Base-by-base conservation (phyloP, 2,888 invertebrate genomes). In the Torymus aiolomorphi region DNA sequence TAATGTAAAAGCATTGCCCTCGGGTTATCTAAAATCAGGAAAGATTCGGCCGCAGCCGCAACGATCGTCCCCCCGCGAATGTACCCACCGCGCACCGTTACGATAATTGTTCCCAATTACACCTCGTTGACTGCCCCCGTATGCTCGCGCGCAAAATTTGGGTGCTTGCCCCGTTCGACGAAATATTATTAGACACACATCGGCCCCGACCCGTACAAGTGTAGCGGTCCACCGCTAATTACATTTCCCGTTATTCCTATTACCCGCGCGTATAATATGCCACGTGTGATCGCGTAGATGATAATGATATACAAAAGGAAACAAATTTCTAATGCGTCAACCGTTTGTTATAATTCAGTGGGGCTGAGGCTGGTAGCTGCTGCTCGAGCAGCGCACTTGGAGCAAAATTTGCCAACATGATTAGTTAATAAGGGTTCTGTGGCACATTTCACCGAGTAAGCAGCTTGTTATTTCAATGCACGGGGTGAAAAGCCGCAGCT, bases 231-330 rank as follows among this genome's bases (percentile, higher is more conserved):
- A 20, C 56, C 18, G 42, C 16, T 61, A 87, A 87, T 86, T 87
- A 83, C 85, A 83, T 83, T 84, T 79, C 82, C 84, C 83, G 85
- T 88, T 88, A 86, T 83, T 84, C 80, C 83, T 84, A 86, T 88
- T 86, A 87, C 84, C 86, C 84, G 84, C 82, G 8, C 83, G 83
- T 83, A 84, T 84, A 85, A 85, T 85, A 83, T 84, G 85, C 84
- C 81, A 84, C 82, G 84, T 84, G 83, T 83, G 78, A 84, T 83
- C 84, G 81, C 83, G 83, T 81, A 84, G 84, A 86, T 86, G 85
- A 87, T 86, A 85, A 87, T 87, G 8, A 42, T 42, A 42, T 42
- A 84, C 84, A 84, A 86, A 84, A 78, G 80, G 31, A 78, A 80
- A 76, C 63, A 20, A 73, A 83, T 84, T 86, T 82, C 83, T 82